Evolutionary conservation across 2,888 invertebrate species (phyloP).

Genomic region (Cantharis rustica): DNA sequence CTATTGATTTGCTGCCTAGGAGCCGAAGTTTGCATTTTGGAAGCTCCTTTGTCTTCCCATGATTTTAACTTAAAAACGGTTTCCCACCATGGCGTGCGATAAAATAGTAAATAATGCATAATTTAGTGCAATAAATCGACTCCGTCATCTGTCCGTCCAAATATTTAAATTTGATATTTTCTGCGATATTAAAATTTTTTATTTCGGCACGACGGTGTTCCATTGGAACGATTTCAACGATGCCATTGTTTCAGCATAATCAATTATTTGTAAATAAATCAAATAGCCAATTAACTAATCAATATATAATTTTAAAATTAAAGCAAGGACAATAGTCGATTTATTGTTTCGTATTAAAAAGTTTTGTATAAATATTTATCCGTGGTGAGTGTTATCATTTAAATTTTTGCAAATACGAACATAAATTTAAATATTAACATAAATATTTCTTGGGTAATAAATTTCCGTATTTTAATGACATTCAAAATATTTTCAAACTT

Average conservation of each 20-base stretch:
- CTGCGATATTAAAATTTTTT: not conserved
- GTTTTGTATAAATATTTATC: not conserved
- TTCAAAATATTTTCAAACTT: not conserved
- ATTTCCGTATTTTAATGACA: not conserved
- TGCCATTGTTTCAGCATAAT: not conserved
- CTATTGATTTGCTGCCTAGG: not conserved
- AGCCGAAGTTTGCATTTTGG: not conserved
- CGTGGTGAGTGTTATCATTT: not conserved
- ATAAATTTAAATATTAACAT: constrained; percentile 2
- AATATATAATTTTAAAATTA: not conserved
- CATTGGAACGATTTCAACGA: not conserved
- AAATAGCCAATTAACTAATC: not conserved
- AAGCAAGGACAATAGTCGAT: not conserved
- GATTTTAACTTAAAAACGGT: not conserved
- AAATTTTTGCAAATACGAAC: not conserved
- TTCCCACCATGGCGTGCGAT: too few species aligned
- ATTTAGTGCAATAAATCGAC: too few species aligned
- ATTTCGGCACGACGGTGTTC: not conserved
- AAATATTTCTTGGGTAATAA: not conserved
- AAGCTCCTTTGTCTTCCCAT: not conserved
- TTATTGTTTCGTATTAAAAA: not conserved
- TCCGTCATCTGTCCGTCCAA: not conserved
- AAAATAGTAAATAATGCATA: not conserved
- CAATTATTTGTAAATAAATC: not conserved
- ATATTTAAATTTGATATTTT: not conserved